phyloP scores from a whole-genome alignment of 1,140 invertebrate species.

The Aphaenogaster ashmeadi region DNA sequence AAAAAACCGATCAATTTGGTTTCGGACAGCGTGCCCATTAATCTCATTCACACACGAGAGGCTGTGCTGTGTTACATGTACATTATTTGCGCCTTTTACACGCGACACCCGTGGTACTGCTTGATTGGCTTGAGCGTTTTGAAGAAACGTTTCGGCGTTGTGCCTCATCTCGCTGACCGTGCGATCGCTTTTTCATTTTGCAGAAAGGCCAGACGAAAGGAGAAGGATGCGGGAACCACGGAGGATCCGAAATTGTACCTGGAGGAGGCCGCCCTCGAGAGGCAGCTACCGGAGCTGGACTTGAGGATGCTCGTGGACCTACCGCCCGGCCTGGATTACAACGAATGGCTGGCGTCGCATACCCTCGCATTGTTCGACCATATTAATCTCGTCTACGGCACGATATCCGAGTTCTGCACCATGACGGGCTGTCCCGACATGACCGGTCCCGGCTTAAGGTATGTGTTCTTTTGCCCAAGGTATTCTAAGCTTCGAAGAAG shows the following conservation, averaged over 20 bases:
- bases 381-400: constrained; percentile 98
- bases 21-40: constrained; percentile 39
- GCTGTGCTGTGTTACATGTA: constrained; percentile 41
- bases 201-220: constrained; percentile 99
- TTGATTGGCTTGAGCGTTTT: constrained; percentile 49
- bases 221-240: constrained; percentile 94
- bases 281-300: constrained; percentile 97
- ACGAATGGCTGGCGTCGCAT: constrained; percentile 99
- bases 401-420: constrained; percentile 99
- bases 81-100: constrained; percentile 25
- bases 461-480: constrained; percentile 71
- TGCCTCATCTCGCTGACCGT: neutral
- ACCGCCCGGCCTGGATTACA: constrained; percentile 97
- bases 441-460: constrained; percentile 97
- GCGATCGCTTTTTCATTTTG: constrained; percentile 55
- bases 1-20: constrained; percentile 27
- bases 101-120: constrained; percentile 29
- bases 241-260: constrained; percentile 98
- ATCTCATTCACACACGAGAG: constrained; percentile 13
- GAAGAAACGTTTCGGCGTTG: neutral
- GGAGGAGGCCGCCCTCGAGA: constrained; percentile 96
- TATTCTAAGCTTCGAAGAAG: neutral
- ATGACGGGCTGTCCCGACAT: constrained; percentile 97
- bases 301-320: constrained; percentile 96
- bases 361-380: constrained; percentile 99